Conservation (phyloP, 2,797 vertebrate genomes). For the Darevskia mixta region DNA sequence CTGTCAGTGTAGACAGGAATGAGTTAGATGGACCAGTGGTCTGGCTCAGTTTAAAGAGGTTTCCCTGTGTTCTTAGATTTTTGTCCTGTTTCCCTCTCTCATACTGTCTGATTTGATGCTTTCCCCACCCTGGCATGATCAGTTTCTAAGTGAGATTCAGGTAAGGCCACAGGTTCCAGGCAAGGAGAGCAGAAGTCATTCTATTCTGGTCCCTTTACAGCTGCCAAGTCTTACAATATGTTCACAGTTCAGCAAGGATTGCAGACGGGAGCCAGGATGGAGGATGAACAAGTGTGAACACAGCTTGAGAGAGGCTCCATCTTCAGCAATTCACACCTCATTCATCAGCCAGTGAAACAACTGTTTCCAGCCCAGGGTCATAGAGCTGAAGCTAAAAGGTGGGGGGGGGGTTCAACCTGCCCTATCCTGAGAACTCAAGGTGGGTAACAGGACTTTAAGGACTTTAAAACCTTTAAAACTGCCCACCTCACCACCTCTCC, state of each 20-base stretch:
- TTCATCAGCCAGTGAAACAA: background rate
- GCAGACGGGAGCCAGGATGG: background rate
- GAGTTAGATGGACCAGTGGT: too few relatives aligned
- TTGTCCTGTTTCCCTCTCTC: background rate
- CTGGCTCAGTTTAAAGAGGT: too few relatives aligned
- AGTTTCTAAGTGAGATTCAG: background rate
- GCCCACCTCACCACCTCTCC: background rate
- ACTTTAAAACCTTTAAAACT: background rate
- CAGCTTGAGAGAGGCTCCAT: background rate
- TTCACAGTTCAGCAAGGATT: conserved; percentile 17
- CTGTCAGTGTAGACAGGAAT: too few relatives aligned
- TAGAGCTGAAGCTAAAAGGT: background rate
- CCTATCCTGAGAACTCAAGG: background rate
- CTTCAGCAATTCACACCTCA: conserved; percentile 11
- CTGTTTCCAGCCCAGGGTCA: background rate
- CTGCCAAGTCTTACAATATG: background rate
- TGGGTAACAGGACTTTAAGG: background rate
- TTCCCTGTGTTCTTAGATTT: background rate
- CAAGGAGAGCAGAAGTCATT: background rate
- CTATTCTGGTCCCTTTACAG: conserved; percentile 6
- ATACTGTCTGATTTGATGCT: background rate
- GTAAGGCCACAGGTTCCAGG: background rate
- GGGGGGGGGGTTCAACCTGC: background rate
- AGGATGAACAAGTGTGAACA: background rate
- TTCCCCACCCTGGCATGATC: background rate